phyloP scores from a whole-genome alignment of 1,140 invertebrate species.

The Ceratina calcarata region DNA sequence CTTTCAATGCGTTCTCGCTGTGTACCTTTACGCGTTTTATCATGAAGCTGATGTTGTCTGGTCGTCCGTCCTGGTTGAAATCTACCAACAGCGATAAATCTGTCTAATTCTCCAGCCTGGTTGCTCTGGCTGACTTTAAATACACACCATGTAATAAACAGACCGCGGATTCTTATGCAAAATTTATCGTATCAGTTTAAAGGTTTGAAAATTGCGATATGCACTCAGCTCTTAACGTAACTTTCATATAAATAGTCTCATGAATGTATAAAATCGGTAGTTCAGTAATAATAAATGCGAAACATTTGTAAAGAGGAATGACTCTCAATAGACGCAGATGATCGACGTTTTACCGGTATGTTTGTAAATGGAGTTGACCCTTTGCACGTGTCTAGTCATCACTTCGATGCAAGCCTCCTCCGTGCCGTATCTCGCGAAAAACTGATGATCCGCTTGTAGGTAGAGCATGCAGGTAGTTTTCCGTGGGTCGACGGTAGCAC shows the following conservation, averaged over 20 bases:
- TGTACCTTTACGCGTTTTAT: slow-evolving; percentile 97
- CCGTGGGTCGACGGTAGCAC: slow-evolving; percentile 88
- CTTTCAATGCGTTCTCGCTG: slow-evolving; percentile 89
- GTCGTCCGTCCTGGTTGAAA: slow-evolving; percentile 94
- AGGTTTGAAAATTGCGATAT: no score
- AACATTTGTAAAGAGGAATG: no score
- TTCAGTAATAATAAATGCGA: no score
- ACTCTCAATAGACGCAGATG: background rate
- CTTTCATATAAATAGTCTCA: no score
- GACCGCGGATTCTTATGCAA: no score
- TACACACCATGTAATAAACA: background rate
- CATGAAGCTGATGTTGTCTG: slow-evolving; percentile 97
- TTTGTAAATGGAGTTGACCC: slow-evolving; percentile 95
- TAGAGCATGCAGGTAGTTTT: slow-evolving; percentile 95
- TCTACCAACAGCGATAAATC: slow-evolving; percentile 83
- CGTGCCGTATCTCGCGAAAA: slow-evolving; percentile 94
- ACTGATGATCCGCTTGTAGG: slow-evolving; percentile 96
- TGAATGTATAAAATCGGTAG: no score
- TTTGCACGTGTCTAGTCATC: slow-evolving; percentile 95
- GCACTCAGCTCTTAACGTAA: no score
- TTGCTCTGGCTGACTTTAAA: background rate
- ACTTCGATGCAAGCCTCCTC: slow-evolving; percentile 97
- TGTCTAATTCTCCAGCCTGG: background rate
- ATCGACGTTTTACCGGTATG: slow-evolving; percentile 86
- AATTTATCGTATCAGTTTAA: no score